phyloP scores from a whole-genome alignment of 2,888 invertebrate genomes.

The Apamea monoglypha region DNA sequence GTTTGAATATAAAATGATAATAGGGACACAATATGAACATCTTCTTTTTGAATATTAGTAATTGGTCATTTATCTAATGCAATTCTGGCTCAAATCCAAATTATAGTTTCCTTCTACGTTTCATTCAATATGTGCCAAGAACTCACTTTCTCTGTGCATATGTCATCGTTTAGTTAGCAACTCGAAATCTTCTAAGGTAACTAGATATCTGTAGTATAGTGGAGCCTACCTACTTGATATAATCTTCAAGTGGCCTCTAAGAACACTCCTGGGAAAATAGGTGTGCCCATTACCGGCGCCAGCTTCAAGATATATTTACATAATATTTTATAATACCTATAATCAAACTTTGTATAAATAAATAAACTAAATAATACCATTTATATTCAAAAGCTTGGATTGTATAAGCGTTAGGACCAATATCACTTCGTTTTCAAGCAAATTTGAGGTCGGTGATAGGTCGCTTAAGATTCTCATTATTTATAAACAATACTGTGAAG shows the following conservation, averaged over 20 bases:
- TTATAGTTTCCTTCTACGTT: conserved; percentile 4
- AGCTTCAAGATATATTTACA: conserved; percentile 37
- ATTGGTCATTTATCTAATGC: conserved; percentile 1
- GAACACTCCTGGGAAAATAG: conserved; percentile 34
- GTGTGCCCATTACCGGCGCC: conserved; percentile 43
- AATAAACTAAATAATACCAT: conserved; percentile 50
- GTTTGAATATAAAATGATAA: neutral
- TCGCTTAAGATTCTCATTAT: conserved; percentile 61
- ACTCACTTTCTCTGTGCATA: neutral
- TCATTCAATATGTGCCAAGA: conserved; percentile 26
- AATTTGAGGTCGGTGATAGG: conserved; percentile 56
- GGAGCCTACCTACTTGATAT: conserved; percentile 19
- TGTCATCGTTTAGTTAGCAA: conserved; percentile 2
- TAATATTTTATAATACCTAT: conserved; percentile 45
- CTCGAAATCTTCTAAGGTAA: conserved; percentile 3
- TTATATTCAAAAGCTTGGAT: conserved; percentile 48
- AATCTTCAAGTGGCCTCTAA: conserved; percentile 38
- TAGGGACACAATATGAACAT: neutral
- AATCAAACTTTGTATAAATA: conserved; percentile 41
- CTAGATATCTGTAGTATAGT: neutral
- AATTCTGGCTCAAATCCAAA: conserved; percentile 21
- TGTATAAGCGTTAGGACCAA: conserved; percentile 48
- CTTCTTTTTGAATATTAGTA: neutral
- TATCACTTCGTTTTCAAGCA: conserved; percentile 49
- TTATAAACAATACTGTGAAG: conserved; percentile 47